These are phyloP conservation scores for Okamejei kenojei DNA, from an alignment of 2,797 vertebrate genomes.

Conservation along the genomic window DNA sequence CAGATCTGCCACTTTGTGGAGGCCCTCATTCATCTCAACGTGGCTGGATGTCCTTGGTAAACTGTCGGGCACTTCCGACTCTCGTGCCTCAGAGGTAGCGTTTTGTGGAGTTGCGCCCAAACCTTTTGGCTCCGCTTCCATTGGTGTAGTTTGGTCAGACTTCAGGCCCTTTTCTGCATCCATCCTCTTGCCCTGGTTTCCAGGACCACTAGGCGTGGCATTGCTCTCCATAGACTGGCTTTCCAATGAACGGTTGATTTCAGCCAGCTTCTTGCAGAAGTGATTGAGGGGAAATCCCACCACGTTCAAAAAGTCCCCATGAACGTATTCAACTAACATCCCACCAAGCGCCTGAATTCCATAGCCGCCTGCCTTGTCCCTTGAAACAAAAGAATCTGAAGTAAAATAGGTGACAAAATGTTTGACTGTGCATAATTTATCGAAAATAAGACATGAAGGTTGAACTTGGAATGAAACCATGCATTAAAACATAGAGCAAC, in stretches of 20 bases:
- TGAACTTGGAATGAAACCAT: background rate
- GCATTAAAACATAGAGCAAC: too few species aligned
- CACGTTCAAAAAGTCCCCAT: slow-evolving; percentile 87
- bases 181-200: slow-evolving; percentile 5
- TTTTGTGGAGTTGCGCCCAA: too few species aligned
- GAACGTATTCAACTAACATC: slow-evolving; percentile 83
- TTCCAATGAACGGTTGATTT: slow-evolving; percentile 54
- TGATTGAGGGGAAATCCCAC: slow-evolving; percentile 91
- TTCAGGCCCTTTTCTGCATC: background rate
- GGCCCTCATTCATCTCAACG: slow-evolving; percentile 46
- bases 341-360: slow-evolving; percentile 90
- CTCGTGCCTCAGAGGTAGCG: too few species aligned
- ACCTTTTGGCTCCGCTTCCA: background rate
- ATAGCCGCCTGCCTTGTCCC: slow-evolving; percentile 96
- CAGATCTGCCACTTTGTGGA: slow-evolving; percentile 58
- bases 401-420: too few species aligned
- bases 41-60: slow-evolving; percentile 37
- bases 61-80: background rate
- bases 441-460: background rate
- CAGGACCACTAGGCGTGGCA: slow-evolving; percentile 50
- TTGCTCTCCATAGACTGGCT: slow-evolving; percentile 41
- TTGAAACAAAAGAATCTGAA: slow-evolving; percentile 48
- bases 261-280: slow-evolving; percentile 78
- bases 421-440: background rate
- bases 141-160: background rate